Percentiles rank a stretch among this genome's conserved stretches.
phyloP scores from a whole-genome alignment of 2,888 invertebrate species.

The Drosophila fungiperda region DNA sequence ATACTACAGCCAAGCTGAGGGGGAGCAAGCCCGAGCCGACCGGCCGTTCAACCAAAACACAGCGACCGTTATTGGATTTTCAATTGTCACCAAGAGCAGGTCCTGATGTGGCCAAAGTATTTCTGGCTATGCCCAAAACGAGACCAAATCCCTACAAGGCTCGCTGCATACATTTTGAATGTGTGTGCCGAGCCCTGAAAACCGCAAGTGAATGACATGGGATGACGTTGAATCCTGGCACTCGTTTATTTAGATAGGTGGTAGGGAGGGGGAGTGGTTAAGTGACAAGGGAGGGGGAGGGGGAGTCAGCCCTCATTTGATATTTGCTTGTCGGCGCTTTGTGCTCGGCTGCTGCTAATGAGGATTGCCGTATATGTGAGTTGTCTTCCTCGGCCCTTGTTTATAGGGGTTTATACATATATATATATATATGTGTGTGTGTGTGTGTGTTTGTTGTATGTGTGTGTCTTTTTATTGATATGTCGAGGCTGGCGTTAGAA shows the following conservation, averaged over 20 bases:
- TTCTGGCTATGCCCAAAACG: conserved; percentile 42
- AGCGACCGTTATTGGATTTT: conserved; percentile 77
- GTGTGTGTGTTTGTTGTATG: not conserved
- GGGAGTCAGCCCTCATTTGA: conserved; percentile 34
- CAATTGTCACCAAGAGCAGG: conserved; percentile 70
- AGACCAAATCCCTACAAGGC: conserved; percentile 22
- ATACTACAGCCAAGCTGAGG: conserved; percentile 50
- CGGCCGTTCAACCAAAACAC: not conserved
- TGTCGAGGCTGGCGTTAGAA: conserved; percentile 50
- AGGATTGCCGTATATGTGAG: conserved; percentile 66
- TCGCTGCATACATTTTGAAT: conserved; percentile 2
- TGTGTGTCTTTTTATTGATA: conserved; percentile 69
- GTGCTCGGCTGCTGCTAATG: conserved; percentile 74
- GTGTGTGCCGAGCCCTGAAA: conserved; percentile 17
- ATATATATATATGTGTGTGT: no score
- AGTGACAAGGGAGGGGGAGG: not conserved
- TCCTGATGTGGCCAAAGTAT: conserved; percentile 53
- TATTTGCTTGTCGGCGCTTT: conserved; percentile 40
- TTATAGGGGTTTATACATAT: conserved; percentile 14
- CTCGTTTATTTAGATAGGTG: conserved; percentile 45
- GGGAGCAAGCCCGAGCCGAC: not conserved
- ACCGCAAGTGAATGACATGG: conserved; percentile 76
- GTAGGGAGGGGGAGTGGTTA: not conserved
- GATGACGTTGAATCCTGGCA: conserved; percentile 45
- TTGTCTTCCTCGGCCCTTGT: conserved; percentile 26